Evolutionary conservation across 1,140 invertebrate species (phyloP), one percentile per base, ranked within the genome.

Genomic region (Drosophila pseudoobscura): DNA sequence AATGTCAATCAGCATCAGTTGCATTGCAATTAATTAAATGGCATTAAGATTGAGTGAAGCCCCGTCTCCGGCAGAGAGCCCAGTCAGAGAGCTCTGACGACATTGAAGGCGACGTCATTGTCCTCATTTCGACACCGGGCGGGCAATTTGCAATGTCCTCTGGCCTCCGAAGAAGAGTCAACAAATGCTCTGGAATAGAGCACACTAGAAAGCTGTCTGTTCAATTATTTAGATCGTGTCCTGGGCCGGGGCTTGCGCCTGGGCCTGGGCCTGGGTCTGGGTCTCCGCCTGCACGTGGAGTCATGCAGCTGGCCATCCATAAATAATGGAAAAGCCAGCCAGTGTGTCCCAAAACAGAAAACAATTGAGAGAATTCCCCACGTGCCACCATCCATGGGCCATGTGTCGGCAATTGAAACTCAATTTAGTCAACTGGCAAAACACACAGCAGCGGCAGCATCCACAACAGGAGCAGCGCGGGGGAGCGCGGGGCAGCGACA

Each of bases 381-480:
- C 83, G 83, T 87, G 70, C 78, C 74, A 51, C 22, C 66, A 39
- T 13, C 35, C 35, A 39, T 39, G 56, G 35, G 74, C 77, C 78
- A 85, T 87, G 82, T 85, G 78, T 76, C 71, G 66, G 78, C 82
- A 87, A 87, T 87, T 87, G 83, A 83, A 88, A 88, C 83, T 88
- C 83, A 87, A 87, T 87, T 88, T 87, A 87, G 78, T 87, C 78
- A 80, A 85, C 82, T 75, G 78, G 73, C 65, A 65, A 55, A 68
- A 61, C 60, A 79, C 56, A 69, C 17, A 26, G 26, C 24, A 53
- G 54, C 49, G 26, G 8, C 13, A 31, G 41, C 4, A 24, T 3
- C 46, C 13, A 41, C 7, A 41, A 54, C 17, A 56, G 1, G 44
- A 5, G 26, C 20, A 20, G 57, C 5, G 11, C 3, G 29, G n/a